phyloP scores from a whole-genome alignment of 2,113 vertebrate species.

The Turdus rufiventris region DNA sequence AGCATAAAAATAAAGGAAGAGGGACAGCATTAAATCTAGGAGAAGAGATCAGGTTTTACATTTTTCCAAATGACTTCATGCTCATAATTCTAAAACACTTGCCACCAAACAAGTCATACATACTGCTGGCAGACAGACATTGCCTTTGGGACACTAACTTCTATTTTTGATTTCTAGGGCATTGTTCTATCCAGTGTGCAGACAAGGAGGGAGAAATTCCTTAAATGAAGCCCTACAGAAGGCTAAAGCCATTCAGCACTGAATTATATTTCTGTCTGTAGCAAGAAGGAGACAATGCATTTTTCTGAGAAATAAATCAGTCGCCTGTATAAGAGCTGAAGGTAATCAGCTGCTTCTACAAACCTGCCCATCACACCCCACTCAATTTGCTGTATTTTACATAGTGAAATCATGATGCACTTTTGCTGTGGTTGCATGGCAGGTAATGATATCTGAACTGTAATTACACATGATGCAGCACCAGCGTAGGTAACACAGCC shows the following conservation, averaged over 20 bases:
- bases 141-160: constrained; percentile 29
- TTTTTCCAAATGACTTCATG: constrained; percentile 29
- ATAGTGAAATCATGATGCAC: not conserved
- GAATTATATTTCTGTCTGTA: not conserved
- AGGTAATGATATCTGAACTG: not conserved
- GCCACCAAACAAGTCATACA: constrained; percentile 30
- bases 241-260: not conserved
- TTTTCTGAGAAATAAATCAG: not conserved
- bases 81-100: constrained; percentile 15
- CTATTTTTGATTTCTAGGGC: constrained; percentile 60
- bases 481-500: not conserved
- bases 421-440: not conserved
- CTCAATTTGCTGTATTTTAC: not conserved
- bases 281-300: not conserved
- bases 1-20: not conserved
- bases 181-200: not conserved
- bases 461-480: not conserved
- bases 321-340: fast-evolving
- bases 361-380: not conserved
- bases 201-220: not conserved
- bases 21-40: not conserved
- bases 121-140: constrained; percentile 18
- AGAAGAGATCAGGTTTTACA: not conserved
- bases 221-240: not conserved
- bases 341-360: not conserved